Evolutionary conservation across 2,113 vertebrate genomes (phyloP), one percentile per base, ranked within the genome.

Genomic region (Ageneiosus marmoratus): DNA sequence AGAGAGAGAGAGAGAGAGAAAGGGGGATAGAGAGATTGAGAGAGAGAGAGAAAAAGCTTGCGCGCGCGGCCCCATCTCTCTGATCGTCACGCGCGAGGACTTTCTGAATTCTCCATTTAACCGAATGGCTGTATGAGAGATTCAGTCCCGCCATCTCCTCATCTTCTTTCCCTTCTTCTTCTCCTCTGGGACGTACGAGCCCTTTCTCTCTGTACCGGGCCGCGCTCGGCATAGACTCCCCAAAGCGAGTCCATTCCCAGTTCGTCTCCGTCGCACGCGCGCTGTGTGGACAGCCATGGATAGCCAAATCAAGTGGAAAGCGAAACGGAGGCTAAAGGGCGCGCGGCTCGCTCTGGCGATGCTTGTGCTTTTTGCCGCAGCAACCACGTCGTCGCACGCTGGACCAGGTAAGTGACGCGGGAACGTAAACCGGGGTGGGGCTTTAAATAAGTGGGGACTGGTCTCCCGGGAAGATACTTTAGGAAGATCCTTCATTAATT

Each of bases 281-380:
- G 84, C 87, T 84, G 93, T 91, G 94, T 92, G 86, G 89, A 77
- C 82, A 11, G 84, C 88, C 93, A 95, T 95, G 94, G 94, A 95
- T 93, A 94, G 91, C 90, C 93, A 90, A 91, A 94, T 94, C 89
- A 94, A 92, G 92, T 95, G 94, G 94, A 95, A 95, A 94, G 93
- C 93, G 91, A 95, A 95, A 94, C 91, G 93, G 93, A 92, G 91
- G 91, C 92, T 95, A 93, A 94, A 92, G 89, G 92, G 93, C 89
- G 85, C 89, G 85, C 92, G 90, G 77, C 87, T 94, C 87, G 89
- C 90, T 88, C 84, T 94, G 87, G 89, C 89, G 85, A 88, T 93
- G 86, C 86, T 94, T 87, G 84, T 94, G 85, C 90, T 94, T 89
- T 93, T 93, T 90, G 88, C 63, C 22, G 62, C 22, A 67, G 79